A percentile compares a stretch with the other conserved stretches of the same genome.
Conservation (phyloP, 1,140 invertebrate species). For the Drosophila mojavensis region DNA sequence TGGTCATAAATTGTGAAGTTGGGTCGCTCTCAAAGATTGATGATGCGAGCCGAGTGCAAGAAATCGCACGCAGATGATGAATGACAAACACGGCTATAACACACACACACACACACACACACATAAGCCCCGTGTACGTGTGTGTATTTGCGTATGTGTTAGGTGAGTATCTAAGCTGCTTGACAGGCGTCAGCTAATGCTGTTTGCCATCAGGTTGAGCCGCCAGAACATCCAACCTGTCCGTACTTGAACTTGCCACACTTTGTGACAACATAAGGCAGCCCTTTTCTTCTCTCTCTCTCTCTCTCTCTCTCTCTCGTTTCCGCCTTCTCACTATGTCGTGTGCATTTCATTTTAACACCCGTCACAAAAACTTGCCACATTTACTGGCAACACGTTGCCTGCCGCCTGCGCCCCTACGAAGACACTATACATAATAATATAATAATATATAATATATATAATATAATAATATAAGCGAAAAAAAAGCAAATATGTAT, state of each 20-base stretch:
- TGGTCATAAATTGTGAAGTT: constrained; percentile 57
- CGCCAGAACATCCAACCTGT: background rate
- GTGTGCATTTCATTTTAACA: constrained; percentile 6
- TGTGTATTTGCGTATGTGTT: constrained; percentile 33
- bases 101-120: constrained; percentile 17
- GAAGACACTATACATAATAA: constrained; percentile 28
- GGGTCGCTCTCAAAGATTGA: constrained; percentile 57
- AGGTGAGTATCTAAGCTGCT: constrained; percentile 36
- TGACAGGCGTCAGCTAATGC: constrained; percentile 63
- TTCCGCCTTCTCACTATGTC: background rate
- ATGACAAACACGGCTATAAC: constrained; percentile 57
- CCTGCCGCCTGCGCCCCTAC: constrained; percentile 14
- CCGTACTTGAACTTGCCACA: constrained; percentile 40
- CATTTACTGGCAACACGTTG: constrained; percentile 14
- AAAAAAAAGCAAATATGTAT: background rate
- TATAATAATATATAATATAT: too few relatives aligned
- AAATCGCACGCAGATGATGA: constrained; percentile 72
- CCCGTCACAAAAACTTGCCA: constrained; percentile 32
- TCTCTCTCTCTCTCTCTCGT: background rate
- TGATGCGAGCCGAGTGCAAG: constrained; percentile 63
- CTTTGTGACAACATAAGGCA: constrained; percentile 30
- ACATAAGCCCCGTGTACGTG: background rate
- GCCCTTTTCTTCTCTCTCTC: background rate
- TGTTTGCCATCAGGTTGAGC: constrained; percentile 59
- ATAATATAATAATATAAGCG: background rate